Base-by-base conservation (phyloP, 2,113 vertebrate genomes). In the Stegastes partitus region DNA sequence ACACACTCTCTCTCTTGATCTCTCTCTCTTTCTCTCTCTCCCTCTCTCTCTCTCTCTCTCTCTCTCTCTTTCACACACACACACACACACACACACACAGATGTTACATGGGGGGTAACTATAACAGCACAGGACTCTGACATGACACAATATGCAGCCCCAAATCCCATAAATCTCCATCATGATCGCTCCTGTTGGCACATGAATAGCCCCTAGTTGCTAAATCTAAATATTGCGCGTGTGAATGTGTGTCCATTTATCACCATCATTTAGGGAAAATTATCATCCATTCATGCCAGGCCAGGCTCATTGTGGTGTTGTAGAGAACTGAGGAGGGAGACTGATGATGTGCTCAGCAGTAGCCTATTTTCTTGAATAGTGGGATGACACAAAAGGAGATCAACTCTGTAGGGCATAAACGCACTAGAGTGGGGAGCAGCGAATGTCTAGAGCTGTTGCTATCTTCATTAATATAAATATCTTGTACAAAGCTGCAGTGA, bases 401-500 rank as follows among this genome's bases (percentile, higher is more conserved):
- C 85, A 86, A 77, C 85, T 89, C 84, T 89, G 86, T 81, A 78
- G 89, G 87, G 77, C 83, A 86, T 74, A 65, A 84, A 82, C 18
- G 70, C 82, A 80, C 55, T 37, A 74, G 85, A 86, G 89, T 77
- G 76, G 56, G 66, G 75, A 85, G 78, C 79, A 74, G 62, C 28
- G 77, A 70, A 65, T 73, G 84, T 88, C 12, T 49, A 68, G 82
- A 65, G 87, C 78, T 68, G 73, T 89, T 79, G 81, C 70, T 76
- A 22, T 79, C 76, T 91, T 81, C 87, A 81, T 89, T 86, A 87
- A 89, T 84, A 91, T 74, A 87, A 89, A 88, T 77, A 89, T 77
- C 59, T 77, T 69, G 59, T 72, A 78, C 78, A 65, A 81, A 82
- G 83, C 86, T 79, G 79, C 88, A 84, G 53, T 71, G 74, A 62